A percentile compares a stretch with the other conserved stretches of the same genome.
These are phyloP conservation scores for Artibeus lituratus DNA, from an alignment of 2,797 vertebrate genomes.

Conservation along the genomic window DNA sequence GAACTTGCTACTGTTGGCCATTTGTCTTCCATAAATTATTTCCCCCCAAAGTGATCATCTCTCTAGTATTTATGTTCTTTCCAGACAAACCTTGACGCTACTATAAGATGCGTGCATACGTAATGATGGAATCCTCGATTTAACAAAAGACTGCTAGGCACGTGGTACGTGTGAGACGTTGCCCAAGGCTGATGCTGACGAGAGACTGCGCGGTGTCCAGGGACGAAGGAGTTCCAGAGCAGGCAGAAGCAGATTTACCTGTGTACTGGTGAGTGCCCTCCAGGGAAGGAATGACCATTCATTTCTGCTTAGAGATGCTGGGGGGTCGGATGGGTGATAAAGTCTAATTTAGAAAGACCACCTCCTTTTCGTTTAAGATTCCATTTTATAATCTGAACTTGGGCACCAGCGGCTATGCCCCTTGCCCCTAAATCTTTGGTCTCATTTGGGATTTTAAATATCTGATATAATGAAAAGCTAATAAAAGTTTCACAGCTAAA, in stretches of 20 bases:
- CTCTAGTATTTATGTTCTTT: conserved; percentile 23
- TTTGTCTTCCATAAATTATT: not conserved
- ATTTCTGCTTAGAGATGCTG: not conserved
- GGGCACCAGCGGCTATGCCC: not conserved
- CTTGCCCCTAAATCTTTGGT: not conserved
- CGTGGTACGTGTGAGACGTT: not conserved
- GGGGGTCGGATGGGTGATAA: not conserved
- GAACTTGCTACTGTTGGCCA: conserved; percentile 42
- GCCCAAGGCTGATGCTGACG: not conserved
- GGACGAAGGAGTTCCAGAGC: not conserved
- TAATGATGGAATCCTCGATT: not conserved
- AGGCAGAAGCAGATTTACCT: not conserved
- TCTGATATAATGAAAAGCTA: not conserved
- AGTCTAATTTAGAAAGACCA: not conserved
- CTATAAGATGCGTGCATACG: not conserved
- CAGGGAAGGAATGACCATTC: not conserved
- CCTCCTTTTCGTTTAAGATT: not conserved
- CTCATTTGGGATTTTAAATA: not conserved
- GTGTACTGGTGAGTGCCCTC: not conserved
- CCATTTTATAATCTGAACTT: not conserved
- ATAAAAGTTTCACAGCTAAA: not conserved
- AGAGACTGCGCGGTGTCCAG: not conserved
- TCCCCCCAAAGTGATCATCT: conserved; percentile 31
- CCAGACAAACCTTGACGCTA: not conserved
- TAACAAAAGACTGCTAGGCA: not conserved